Evolutionary conservation across 1,140 invertebrate genomes (phyloP).

Genomic region (Ceratosolen fusciceps): DNA sequence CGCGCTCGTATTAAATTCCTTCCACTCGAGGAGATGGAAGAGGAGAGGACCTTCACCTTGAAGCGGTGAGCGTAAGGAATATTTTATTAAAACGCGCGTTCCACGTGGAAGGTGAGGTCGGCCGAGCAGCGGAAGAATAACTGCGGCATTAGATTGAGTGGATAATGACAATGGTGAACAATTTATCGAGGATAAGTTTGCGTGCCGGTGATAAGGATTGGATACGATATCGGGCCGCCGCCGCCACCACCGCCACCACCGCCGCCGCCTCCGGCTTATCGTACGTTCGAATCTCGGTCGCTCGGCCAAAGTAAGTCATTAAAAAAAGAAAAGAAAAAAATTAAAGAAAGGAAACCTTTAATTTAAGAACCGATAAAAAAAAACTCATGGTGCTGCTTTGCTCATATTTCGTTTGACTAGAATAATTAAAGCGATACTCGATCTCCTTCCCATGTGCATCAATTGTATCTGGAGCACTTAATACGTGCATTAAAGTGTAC

Average conservation of each 20-base stretch:
- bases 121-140: neutral
- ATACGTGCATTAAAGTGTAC: neutral
- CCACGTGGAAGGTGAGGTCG: neutral
- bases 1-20: conserved; percentile 1
- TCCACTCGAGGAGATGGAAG: neutral
- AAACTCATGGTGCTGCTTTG: neutral
- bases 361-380: neutral
- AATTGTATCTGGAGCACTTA: neutral
- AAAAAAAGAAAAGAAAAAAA: neutral
- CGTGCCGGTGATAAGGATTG: too few species aligned
- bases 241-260: too few species aligned
- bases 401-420: neutral
- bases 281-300: too few species aligned
- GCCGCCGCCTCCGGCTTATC: too few species aligned
- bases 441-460: neutral
- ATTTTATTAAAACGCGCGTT: neutral
- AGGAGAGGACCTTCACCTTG: too few species aligned
- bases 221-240: too few species aligned
- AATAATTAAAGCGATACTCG: neutral
- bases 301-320: neutral
- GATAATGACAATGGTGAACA: neutral
- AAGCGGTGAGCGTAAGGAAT: neutral
- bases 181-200: neutral
- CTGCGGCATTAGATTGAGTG: neutral
- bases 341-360: neutral